phyloP scores from a whole-genome alignment of 1,140 invertebrate species.

The Hydropsyche tenuis region DNA sequence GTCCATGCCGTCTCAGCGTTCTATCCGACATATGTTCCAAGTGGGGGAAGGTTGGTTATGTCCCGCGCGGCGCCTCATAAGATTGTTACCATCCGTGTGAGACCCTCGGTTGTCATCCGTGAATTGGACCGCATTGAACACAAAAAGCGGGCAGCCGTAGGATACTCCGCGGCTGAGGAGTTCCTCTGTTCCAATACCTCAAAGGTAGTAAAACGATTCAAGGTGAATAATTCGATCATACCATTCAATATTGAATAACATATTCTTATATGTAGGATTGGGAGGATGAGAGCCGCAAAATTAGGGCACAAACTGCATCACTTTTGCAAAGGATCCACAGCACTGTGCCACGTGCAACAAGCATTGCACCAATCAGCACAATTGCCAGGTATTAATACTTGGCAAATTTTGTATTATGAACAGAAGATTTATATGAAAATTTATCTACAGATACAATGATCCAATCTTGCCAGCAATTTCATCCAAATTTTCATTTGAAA shows the following conservation, averaged over 20 bases:
- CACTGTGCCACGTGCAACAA: conserved; percentile 71
- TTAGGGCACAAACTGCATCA: conserved; percentile 76
- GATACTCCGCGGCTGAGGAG: conserved; percentile 72
- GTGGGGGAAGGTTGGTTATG: conserved; percentile 63
- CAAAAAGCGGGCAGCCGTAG: conserved; percentile 67
- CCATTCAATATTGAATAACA: background rate
- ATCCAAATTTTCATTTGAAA: conserved; percentile 66
- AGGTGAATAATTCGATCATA: conserved; percentile 3
- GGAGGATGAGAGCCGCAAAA: conserved; percentile 79
- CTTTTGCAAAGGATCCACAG: conserved; percentile 75
- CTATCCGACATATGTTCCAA: conserved; percentile 53
- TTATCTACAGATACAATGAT: conserved; percentile 53
- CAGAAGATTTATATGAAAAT: too few relatives aligned
- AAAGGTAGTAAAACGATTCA: conserved; percentile 67
- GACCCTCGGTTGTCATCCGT: conserved; percentile 72
- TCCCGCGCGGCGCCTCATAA: conserved; percentile 67
- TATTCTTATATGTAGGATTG: conserved; percentile 66
- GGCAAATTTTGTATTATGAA: too few relatives aligned
- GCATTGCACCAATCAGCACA: conserved; percentile 62
- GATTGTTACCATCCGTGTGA: conserved; percentile 66
- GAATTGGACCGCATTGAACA: conserved; percentile 76
- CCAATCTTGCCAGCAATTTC: conserved; percentile 52
- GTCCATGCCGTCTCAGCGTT: conserved; percentile 44
- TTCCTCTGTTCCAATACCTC: conserved; percentile 77
- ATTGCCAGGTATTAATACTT: conserved; percentile 54